Conservation (phyloP, 1,140 invertebrate species). For the Caenorhabditis briggsae region DNA sequence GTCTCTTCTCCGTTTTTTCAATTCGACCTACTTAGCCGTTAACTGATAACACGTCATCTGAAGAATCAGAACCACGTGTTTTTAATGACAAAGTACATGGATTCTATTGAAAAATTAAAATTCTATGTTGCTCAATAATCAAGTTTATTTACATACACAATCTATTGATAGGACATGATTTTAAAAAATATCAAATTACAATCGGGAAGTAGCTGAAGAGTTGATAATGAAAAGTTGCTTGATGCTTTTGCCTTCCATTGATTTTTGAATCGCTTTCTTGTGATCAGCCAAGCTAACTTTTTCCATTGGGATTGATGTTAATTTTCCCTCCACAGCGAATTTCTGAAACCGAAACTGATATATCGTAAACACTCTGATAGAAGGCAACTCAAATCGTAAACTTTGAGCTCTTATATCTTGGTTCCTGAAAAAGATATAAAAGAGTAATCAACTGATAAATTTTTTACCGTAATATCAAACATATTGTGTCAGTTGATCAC, state of each 20-base stretch:
- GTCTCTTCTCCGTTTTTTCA: neutral
- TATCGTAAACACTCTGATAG: too few relatives aligned
- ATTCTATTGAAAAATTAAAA: too few relatives aligned
- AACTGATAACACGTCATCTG: constrained; percentile 7
- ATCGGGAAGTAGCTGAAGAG: neutral
- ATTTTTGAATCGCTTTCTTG: constrained; percentile 58
- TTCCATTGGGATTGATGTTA: constrained; percentile 68
- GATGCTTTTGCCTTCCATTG: constrained; percentile 63
- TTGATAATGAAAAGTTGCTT: constrained; percentile 67
- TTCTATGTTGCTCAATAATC: neutral
- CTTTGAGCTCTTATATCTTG: too few relatives aligned
- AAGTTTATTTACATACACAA: neutral
- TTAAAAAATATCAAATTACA: neutral
- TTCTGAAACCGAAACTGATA: constrained; percentile 55
- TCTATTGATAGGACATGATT: neutral
- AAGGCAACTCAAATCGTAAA: too few relatives aligned
- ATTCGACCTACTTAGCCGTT: neutral
- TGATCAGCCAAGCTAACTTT: constrained; percentile 52
- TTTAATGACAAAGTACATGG: neutral
- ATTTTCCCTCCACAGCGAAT: constrained; percentile 63
- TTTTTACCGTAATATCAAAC: too few relatives aligned
- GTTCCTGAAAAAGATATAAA: too few relatives aligned
- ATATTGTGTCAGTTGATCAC: too few relatives aligned
- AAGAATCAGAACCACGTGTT: neutral
- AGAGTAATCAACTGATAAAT: too few relatives aligned